A percentile compares a stretch with the other conserved stretches of the same genome.
Conservation (phyloP, 2,888 invertebrate genomes). For the Caenorhabditis japonica region DNA sequence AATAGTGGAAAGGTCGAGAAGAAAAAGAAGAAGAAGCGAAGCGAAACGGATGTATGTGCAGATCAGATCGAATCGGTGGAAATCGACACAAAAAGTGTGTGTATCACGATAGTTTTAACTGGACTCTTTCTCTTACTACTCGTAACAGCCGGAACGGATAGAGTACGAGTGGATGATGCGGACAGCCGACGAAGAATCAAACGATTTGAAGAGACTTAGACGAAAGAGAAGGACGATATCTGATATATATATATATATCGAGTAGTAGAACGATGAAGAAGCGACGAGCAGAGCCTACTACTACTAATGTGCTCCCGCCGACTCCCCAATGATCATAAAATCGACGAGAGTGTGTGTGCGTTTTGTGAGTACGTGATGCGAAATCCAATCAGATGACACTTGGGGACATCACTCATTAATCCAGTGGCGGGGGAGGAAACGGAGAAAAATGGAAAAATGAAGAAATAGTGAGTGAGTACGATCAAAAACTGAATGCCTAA, state of each 20-base stretch:
- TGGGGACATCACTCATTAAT: slow-evolving; percentile 43
- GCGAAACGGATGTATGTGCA: no score
- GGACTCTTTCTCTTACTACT: slow-evolving; percentile 27
- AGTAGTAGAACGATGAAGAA: slow-evolving; percentile 12
- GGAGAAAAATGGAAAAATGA: no score
- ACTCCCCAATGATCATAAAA: slow-evolving; percentile 31
- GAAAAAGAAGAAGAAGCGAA: background rate
- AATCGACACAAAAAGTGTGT: slow-evolving; percentile 16
- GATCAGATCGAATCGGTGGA: no score
- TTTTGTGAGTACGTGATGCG: slow-evolving; percentile 35
- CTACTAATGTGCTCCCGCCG: slow-evolving; percentile 43
- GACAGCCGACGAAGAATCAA: slow-evolving; percentile 2
- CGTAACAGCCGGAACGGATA: no score
- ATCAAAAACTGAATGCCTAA: slow-evolving; percentile 29
- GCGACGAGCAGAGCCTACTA: slow-evolving; percentile 13
- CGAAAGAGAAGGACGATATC: slow-evolving; percentile 22
- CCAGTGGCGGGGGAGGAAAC: slow-evolving; percentile 23
- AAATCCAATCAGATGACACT: slow-evolving; percentile 50
- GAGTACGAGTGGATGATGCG: slow-evolving; percentile 3
- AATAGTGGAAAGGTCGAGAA: no score
- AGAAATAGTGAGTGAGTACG: slow-evolving; percentile 12
- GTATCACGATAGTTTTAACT: slow-evolving; percentile 45
- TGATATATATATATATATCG: slow-evolving; percentile 15
- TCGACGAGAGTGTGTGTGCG: slow-evolving; percentile 26
- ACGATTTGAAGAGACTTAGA: slow-evolving; percentile 16